phyloP scores from a whole-genome alignment of 2,113 vertebrate genomes.

The Lathamus discolor region DNA sequence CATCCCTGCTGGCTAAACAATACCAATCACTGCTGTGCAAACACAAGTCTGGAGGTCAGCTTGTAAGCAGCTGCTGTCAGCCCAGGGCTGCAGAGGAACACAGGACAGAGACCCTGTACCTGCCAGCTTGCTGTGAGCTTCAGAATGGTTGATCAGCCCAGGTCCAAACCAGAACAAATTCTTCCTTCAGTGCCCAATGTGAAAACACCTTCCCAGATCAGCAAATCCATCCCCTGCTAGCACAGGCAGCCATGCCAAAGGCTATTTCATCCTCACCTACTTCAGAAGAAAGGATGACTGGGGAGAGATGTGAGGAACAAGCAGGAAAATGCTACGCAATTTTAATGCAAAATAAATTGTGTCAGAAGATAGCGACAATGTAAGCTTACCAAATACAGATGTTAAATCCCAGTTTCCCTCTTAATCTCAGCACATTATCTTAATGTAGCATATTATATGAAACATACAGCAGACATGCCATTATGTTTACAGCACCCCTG shows the following conservation, averaged over 20 bases:
- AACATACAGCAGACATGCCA: background rate
- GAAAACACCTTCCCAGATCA: background rate
- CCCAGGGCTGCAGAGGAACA: background rate
- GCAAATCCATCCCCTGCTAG: background rate
- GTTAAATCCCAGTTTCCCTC: background rate
- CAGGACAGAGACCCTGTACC: rapidly evolving
- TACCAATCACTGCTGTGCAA: background rate
- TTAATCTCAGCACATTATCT: background rate
- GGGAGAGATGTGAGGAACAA: background rate
- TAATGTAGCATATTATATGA: background rate
- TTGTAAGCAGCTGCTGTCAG: background rate
- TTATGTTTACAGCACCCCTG: background rate
- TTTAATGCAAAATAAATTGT: background rate
- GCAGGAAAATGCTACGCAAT: background rate
- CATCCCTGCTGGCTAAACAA: background rate
- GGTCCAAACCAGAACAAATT: background rate
- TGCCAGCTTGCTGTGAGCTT: background rate
- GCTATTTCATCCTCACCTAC: background rate
- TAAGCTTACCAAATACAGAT: background rate
- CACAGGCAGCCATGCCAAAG: background rate
- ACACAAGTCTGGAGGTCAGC: background rate
- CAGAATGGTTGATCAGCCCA: background rate
- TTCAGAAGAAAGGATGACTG: background rate
- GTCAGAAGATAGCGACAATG: rapidly evolving
- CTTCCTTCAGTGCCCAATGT: background rate